Percentiles rank a stretch among this genome's conserved stretches.
Evolutionary conservation across 2,888 invertebrate species (phyloP).

Genomic region (Adelognathus sp.): DNA sequence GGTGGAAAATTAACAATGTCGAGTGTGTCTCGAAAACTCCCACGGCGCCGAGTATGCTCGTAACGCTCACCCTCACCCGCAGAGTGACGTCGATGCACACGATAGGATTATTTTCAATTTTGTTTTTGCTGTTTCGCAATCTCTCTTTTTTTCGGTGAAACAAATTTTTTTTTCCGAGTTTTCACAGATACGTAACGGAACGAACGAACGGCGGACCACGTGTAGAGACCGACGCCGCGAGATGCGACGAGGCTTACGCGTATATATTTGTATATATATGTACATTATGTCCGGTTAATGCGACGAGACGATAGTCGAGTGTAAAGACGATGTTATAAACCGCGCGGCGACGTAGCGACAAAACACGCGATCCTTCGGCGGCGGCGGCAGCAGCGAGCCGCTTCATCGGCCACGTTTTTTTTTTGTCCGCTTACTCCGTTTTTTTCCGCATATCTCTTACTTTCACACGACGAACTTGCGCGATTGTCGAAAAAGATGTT

Average conservation of each 20-base stretch:
- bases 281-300: not conserved
- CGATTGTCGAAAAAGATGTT: not conserved
- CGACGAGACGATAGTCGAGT: constrained; percentile 27
- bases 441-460: not conserved
- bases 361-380: constrained; percentile 2
- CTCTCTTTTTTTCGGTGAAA: not conserved
- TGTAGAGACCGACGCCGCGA: constrained; percentile 60
- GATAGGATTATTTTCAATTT: not conserved
- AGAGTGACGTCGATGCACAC: constrained; percentile 1
- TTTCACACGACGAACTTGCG: constrained; percentile 11
- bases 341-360: constrained; percentile 6
- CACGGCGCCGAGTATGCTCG: not conserved
- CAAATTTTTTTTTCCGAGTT: not conserved
- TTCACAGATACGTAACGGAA: constrained; percentile 10
- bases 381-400: not conserved
- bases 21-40: constrained; percentile 11
- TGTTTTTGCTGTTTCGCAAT: no score
- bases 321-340: no score
- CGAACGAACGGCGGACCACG: constrained; percentile 62
- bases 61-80: not conserved
- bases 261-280: not conserved
- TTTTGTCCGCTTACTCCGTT: not conserved
- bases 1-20: constrained; percentile 43
- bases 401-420: not conserved
- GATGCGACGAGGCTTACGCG: constrained; percentile 48